A percentile compares a stretch with the other conserved stretches of the same genome.
Evolutionary conservation across 2,113 vertebrate species (phyloP).

Genomic region (Nicator chloris): DNA sequence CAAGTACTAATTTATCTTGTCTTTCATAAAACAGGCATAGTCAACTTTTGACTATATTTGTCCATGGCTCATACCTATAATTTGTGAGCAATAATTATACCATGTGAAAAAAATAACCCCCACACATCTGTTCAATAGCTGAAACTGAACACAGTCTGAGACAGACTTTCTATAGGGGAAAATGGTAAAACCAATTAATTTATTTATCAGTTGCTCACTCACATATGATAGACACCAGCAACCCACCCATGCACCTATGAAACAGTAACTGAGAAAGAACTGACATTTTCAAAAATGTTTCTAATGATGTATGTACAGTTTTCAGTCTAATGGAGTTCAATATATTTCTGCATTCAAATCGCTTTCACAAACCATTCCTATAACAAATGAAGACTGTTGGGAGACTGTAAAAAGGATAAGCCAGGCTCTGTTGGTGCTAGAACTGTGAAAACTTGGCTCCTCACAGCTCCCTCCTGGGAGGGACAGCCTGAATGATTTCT

Average conservation of each 20-base stretch:
- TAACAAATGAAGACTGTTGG: not conserved
- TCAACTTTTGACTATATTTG: not conserved
- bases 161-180: not conserved
- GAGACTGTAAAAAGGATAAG: not conserved
- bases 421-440: not conserved
- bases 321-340: not conserved
- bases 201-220: not conserved
- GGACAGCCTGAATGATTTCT: not conserved
- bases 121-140: not conserved
- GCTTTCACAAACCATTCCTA: not conserved
- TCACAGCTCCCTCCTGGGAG: rapidly evolving
- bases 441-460: not conserved
- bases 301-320: not conserved
- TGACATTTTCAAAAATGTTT: not conserved
- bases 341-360: not conserved
- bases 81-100: not conserved
- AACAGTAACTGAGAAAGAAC: not conserved
- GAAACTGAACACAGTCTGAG: not conserved
- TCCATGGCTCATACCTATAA: not conserved
- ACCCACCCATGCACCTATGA: not conserved
- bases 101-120: not conserved
- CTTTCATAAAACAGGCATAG: not conserved
- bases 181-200: constrained; percentile 1
- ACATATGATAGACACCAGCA: not conserved
- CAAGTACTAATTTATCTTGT: not conserved